Percentiles rank a stretch among this genome's conserved stretches.
These are phyloP conservation scores for Dendronephthya gigantea DNA, from an alignment of 64 coral and sea anemone genomes.

Conservation along the genomic window DNA sequence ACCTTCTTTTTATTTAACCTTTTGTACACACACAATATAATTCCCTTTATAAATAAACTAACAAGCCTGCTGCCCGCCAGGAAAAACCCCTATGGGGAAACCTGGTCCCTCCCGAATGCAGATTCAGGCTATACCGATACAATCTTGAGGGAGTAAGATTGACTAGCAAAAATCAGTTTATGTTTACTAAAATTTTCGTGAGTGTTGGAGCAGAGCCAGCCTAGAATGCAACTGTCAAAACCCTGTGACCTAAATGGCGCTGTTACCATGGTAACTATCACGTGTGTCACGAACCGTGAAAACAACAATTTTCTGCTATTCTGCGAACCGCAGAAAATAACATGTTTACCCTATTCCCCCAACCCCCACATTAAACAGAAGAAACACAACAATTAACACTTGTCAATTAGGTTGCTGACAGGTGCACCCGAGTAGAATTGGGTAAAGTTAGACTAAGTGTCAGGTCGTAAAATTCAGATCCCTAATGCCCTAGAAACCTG, in stretches of 20 bases:
- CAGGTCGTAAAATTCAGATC: background rate
- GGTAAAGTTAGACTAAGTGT: background rate
- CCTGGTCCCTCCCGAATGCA: constrained; percentile 46
- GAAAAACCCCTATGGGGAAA: constrained; percentile 44
- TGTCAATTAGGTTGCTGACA: constrained; percentile 15
- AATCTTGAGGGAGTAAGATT: constrained; percentile 39
- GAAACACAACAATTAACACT: background rate
- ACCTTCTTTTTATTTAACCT: background rate
- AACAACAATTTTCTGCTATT: constrained; percentile 34
- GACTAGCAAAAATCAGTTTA: background rate
- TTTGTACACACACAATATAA: background rate
- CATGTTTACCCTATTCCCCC: background rate
- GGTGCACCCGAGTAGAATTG: constrained; percentile 9
- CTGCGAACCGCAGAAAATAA: constrained; percentile 30
- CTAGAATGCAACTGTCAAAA: constrained; percentile 29
- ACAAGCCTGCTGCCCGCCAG: constrained; percentile 38
- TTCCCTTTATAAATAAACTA: background rate
- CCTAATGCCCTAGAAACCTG: constrained; percentile 12
- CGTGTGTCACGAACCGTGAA: constrained; percentile 16
- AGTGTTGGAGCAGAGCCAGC: background rate
- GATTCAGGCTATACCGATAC: constrained; percentile 20
- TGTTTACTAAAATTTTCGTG: background rate
- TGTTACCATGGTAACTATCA: constrained; percentile 25
- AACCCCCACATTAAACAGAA: background rate
- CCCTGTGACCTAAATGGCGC: background rate